Conservation (phyloP, 23 tunicate species). For the Halocynthia roretzi region DNA sequence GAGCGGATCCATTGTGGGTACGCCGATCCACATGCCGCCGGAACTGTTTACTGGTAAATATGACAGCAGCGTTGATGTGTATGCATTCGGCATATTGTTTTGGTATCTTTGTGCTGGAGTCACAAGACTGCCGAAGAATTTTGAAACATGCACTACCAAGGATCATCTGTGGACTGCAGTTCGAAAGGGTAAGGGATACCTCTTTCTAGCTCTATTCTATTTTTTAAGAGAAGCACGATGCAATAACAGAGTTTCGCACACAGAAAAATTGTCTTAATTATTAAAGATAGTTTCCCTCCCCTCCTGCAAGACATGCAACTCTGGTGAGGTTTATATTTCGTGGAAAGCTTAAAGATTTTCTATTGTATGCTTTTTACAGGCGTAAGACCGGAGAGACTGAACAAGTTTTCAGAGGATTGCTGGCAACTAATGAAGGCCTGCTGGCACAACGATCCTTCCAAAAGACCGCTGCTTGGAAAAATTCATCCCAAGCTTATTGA, state of each 20-base stretch:
- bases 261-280: no score
- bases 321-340: no score
- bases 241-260: no score
- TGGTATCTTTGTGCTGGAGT: slow-evolving; percentile 78
- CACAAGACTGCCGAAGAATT: slow-evolving; percentile 36
- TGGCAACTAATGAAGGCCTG: slow-evolving; percentile 51
- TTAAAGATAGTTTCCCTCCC: background rate
- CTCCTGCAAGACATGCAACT: background rate
- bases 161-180: slow-evolving; percentile 82
- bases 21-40: slow-evolving; percentile 88
- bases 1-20: slow-evolving; percentile 80
- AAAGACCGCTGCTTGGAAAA: slow-evolving; percentile 44
- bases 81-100: slow-evolving; percentile 75
- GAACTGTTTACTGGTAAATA: slow-evolving; percentile 67
- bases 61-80: slow-evolving; percentile 69
- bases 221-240: background rate
- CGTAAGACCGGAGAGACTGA: slow-evolving; percentile 28
- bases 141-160: slow-evolving; percentile 43
- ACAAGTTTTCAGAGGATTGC: slow-evolving; percentile 34
- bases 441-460: slow-evolving; percentile 38
- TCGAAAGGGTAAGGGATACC: slow-evolving; percentile 29
- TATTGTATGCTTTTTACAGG: slow-evolving; percentile 21
- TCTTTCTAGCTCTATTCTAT: background rate
- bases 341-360: no score
- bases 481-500: slow-evolving; percentile 10